Evolutionary conservation across 1,140 invertebrate species (phyloP), one percentile per base, ranked within the genome.

Genomic region (Drosophila parabipectinata): DNA sequence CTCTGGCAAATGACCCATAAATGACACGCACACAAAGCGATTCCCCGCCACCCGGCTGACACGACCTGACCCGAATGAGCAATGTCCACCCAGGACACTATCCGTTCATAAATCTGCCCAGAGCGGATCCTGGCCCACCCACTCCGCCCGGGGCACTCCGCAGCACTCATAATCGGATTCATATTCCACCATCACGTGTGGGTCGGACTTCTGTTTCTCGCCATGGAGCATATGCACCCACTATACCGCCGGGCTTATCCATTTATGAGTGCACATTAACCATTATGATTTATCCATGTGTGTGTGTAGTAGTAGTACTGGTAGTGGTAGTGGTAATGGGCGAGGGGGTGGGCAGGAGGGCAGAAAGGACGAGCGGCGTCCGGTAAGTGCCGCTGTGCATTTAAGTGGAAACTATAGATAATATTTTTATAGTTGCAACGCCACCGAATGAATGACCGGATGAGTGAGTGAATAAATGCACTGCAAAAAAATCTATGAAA

Each of bases 391-490:
- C 55, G 68, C 59, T 90, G 85, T 90, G 85, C 85, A 90, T 73
- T 72, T 90, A 73, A 90, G 87, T 82, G 87, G 85, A 90, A 90
- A 90, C 85, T 90, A 90, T 90, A 90, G 85, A 90, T 90, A 90
- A 90, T 90, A 79, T 87, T 87, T 90, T 90, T 90, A 79, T 90
- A 77, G 78, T 80, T 77, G 67, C 72, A 66, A 53, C 59, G 59
- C 74, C 59, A 80, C 67, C 47, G 52, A 55, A 52, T 75, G 56
- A 62, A 52, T 62, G 62, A 52, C 67, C 57, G 57, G 48, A 52
- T 75, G 56, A 62, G 57, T 62, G 62, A 56, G 58, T 74, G 77
- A 59, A 68, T 66, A 67, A 45, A 21, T 15, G 6, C 44, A 47
- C 44, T 47, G 44, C 2, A 1, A 21, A 18, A 9, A 47, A 47